Evolutionary conservation across 1,140 invertebrate species (phyloP).

Genomic region (Brachionus calyciflorus): DNA sequence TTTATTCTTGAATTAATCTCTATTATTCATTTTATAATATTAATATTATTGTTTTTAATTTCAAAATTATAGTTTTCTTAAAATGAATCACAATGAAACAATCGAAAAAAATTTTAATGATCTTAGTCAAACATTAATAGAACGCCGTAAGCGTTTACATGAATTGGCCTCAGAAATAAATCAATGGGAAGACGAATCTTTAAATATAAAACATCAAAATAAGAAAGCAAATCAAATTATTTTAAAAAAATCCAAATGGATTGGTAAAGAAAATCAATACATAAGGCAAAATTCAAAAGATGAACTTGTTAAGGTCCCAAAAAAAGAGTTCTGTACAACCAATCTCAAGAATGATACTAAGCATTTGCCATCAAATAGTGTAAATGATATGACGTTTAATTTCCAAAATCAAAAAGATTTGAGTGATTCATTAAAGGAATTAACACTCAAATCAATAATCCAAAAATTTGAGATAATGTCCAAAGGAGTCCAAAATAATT

Average conservation of each 20-base stretch:
- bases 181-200: conserved; percentile 19
- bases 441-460: conserved; percentile 3
- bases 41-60: too few relatives aligned
- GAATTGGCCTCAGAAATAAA: conserved; percentile 33
- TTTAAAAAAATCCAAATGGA: conserved; percentile 3
- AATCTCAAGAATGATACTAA: too few relatives aligned
- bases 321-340: too few relatives aligned
- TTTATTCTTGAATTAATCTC: too few relatives aligned
- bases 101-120: conserved; percentile 17
- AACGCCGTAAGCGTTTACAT: background rate
- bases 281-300: background rate
- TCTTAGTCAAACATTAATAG: conserved; percentile 24
- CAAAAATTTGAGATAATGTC: conserved; percentile 30
- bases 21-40: too few relatives aligned
- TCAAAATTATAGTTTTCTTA: too few relatives aligned
- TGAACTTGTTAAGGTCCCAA: background rate
- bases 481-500: background rate
- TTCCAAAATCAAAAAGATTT: too few relatives aligned
- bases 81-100: background rate
- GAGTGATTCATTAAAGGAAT: background rate
- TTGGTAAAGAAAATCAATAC: conserved; percentile 3
- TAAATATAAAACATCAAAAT: background rate
- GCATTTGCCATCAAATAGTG: background rate
- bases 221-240: background rate
- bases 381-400: too few relatives aligned